Evolutionary conservation across 2,888 invertebrate genomes (phyloP), one percentile per base, ranked within the genome.

Genomic region (Agrochola lota): DNA sequence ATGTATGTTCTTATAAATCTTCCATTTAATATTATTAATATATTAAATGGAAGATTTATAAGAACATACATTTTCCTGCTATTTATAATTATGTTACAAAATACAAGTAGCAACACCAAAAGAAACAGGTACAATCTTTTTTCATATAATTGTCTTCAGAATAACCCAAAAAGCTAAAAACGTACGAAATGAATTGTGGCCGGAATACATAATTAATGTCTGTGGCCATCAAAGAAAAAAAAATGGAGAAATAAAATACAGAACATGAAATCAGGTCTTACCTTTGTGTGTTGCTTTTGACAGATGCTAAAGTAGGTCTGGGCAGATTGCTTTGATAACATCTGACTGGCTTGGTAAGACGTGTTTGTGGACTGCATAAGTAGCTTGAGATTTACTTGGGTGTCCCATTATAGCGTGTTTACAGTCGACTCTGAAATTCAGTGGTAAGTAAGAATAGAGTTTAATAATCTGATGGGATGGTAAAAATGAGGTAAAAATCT

Each of bases 191-290:
- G 75, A 79, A 85, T 76, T 83, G 84, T 81, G 88, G 49, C 55
- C 69, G 57, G 87, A 85, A 88, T 88, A 85, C 81, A 76, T 82
- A 88, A 88, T 87, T 78, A 79, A 79, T 76, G 59, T 62, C 62
- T 73, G 62, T 40, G 66, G 60, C 63, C n/a, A 67, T 78, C 78
- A 84, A 87, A 81, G 81, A 77, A 80, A 80, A 72, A 80, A 79
- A 80, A 79, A 57, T 1, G 0, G 3, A 20, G 11, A 73, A 69
- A 66, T 43, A 69, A 69, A 57, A 57, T 30, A 62, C 35, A n/a
- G 43, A 74, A 63, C 35, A 75, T 60, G 40, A 72, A 78, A 76
- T 73, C 72, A 73, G 71, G 74, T 80, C 60, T 76, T 74, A 68
- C 74, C 63, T 85, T 72, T 74, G 76, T 77, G 70, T 77, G 71